These are phyloP conservation scores for Eurytoma adleriae DNA, from an alignment of 2,888 invertebrate species.

Conservation along the genomic window DNA sequence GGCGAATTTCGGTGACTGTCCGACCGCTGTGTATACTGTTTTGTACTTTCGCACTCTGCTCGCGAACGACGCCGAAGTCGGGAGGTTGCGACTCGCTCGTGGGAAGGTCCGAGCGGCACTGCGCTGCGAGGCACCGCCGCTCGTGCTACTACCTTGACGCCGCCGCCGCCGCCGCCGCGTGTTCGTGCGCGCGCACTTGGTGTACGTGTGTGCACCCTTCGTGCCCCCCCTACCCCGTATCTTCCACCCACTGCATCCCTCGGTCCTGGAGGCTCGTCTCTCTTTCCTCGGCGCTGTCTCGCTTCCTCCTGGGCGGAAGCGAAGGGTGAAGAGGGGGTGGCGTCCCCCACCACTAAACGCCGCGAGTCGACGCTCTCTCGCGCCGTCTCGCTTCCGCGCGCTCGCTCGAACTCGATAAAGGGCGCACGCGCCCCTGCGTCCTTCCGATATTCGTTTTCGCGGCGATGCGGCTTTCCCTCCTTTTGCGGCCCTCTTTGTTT, in stretches of 20 bases:
- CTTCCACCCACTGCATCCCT: conserved; percentile 35
- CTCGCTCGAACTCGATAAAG: conserved; percentile 73
- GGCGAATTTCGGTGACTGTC: neutral
- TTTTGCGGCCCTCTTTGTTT: conserved; percentile 55
- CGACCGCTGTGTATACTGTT: too few relatives aligned
- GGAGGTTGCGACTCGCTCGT: conserved; percentile 62
- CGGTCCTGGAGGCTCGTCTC: conserved; percentile 33
- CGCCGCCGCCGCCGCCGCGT: conserved; percentile 39
- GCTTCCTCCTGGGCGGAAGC: conserved; percentile 33
- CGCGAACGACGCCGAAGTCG: neutral
- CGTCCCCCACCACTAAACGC: conserved; percentile 57
- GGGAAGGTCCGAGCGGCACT: conserved; percentile 71
- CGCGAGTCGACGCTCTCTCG: conserved; percentile 67
- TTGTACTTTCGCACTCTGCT: neutral
- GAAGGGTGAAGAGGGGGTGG: neutral
- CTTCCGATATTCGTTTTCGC: conserved; percentile 57
- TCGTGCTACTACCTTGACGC: conserved; percentile 49
- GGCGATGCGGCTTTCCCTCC: conserved; percentile 52
- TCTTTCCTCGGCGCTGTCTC: conserved; percentile 39
- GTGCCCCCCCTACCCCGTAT: conserved; percentile 45
- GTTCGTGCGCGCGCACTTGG: neutral
- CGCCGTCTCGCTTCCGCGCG: conserved; percentile 1
- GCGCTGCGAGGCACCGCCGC: conserved; percentile 59
- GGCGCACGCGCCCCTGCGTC: conserved; percentile 65
- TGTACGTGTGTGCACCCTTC: conserved; percentile 42